A percentile compares a stretch with the other conserved stretches of the same genome.
Conservation (phyloP, 2,888 invertebrate genomes). For the Athalia circularis region DNA sequence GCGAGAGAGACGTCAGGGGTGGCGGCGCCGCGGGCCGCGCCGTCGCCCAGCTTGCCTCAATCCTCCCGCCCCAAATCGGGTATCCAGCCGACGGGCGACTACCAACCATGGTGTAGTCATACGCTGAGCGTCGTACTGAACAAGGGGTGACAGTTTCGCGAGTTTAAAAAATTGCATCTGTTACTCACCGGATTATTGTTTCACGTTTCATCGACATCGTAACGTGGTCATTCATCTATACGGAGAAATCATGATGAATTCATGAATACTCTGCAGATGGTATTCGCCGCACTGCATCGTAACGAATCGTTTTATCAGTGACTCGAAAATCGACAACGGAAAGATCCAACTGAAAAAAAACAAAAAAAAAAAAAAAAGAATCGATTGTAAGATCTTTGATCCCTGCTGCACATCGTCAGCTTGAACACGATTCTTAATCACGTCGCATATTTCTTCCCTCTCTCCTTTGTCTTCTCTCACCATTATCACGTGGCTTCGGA, state of each 20-base stretch:
- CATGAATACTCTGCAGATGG: too few species aligned
- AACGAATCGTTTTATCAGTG: too few species aligned
- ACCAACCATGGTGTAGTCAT: constrained; percentile 70
- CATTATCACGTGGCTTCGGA: too few species aligned
- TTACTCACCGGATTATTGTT: background rate
- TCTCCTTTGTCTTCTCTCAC: too few species aligned
- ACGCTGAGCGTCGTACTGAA: constrained; percentile 62
- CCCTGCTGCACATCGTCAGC: too few species aligned
- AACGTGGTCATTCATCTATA: background rate
- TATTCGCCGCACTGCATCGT: too few species aligned
- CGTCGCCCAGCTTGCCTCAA: constrained; percentile 73
- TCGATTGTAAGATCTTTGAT: too few species aligned
- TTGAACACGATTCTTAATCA: too few species aligned
- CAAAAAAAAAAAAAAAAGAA: too few species aligned
- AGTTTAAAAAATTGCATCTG: constrained; percentile 26
- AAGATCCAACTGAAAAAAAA: too few species aligned
- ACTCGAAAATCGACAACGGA: too few species aligned
- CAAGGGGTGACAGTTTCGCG: constrained; percentile 37
- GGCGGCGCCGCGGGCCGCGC: constrained; percentile 72
- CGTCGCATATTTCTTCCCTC: too few species aligned
- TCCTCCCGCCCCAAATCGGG: constrained; percentile 70
- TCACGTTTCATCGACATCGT: background rate
- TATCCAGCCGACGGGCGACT: constrained; percentile 64
- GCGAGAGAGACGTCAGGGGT: constrained; percentile 55
- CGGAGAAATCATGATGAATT: background rate